Evolutionary conservation across 2,797 vertebrate species (phyloP).

Genomic region (Catharus ustulatus): DNA sequence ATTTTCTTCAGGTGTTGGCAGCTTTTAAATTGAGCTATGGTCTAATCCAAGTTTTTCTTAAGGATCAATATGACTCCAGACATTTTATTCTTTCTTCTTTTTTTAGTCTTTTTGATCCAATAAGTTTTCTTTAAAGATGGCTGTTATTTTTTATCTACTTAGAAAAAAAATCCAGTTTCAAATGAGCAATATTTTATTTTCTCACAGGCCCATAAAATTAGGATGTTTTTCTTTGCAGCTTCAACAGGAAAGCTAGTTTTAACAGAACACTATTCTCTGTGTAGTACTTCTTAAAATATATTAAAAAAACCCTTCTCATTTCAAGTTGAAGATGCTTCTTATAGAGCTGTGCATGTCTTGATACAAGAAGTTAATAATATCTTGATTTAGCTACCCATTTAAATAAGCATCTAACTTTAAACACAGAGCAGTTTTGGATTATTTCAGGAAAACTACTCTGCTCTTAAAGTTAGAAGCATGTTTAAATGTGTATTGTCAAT

Average conservation of each 20-base stretch:
- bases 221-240: constrained; percentile 6
- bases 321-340: neutral
- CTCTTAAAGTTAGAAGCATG: neutral
- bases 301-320: neutral
- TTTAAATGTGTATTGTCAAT: neutral
- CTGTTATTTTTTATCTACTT: constrained; percentile 17
- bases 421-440: neutral
- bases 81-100: constrained; percentile 31
- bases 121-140: constrained; percentile 52
- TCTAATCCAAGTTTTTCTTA: constrained; percentile 55
- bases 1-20: constrained; percentile 64
- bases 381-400: constrained; percentile 16
- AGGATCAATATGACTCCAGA: constrained; percentile 57
- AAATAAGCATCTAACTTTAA: neutral
- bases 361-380: neutral
- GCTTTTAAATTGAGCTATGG: constrained; percentile 65
- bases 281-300: neutral
- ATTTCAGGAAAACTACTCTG: constrained; percentile 2
- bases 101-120: constrained; percentile 21
- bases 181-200: constrained; percentile 4
- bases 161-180: constrained; percentile 17
- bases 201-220: constrained; percentile 23
- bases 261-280: neutral
- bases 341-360: neutral
- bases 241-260: neutral